Evolutionary conservation across 30 jellyfish, hydroid and myxozoan species (phyloP).

Genomic region (Euphysa ruthae): DNA sequence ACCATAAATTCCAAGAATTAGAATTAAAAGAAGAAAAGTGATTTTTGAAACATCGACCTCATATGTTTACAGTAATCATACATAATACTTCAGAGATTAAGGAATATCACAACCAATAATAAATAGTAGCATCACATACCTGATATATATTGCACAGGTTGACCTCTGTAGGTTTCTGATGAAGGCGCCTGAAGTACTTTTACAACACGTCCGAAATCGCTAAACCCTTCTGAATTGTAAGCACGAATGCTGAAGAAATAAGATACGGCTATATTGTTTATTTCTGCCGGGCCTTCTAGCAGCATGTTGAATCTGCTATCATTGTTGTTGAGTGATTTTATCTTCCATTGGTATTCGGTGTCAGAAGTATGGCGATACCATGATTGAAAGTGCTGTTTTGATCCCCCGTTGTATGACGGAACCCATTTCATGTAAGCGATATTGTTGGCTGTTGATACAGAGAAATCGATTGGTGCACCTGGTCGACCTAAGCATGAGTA

Average conservation of each 20-base stretch:
- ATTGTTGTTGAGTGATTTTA: neutral
- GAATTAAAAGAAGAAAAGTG: too few relatives aligned
- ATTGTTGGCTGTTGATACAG: slow-evolving; percentile 17
- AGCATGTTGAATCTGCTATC: neutral
- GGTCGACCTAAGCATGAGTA: too few relatives aligned
- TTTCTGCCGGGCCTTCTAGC: slow-evolving; percentile 16
- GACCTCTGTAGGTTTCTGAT: neutral
- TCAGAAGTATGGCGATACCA: slow-evolving; percentile 75
- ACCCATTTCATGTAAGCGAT: slow-evolving; percentile 48
- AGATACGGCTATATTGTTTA: slow-evolving; percentile 21
- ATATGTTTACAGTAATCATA: too few relatives aligned
- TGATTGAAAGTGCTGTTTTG: slow-evolving; percentile 47
- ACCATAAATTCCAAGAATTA: too few relatives aligned
- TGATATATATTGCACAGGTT: neutral
- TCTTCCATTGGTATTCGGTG: slow-evolving; percentile 67
- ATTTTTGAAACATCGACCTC: too few relatives aligned
- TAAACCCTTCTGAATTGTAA: slow-evolving; percentile 51
- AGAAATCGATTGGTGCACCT: slow-evolving; percentile 50
- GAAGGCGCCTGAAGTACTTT: slow-evolving; percentile 16
- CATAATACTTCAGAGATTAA: too few relatives aligned
- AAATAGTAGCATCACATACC: neutral
- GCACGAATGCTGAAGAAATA: slow-evolving; percentile 61
- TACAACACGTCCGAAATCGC: slow-evolving; percentile 65
- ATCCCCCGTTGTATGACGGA: slow-evolving; percentile 60
- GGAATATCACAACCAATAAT: neutral